phyloP scores from a whole-genome alignment of 2,113 vertebrate species.

The Callipepla squamata region DNA sequence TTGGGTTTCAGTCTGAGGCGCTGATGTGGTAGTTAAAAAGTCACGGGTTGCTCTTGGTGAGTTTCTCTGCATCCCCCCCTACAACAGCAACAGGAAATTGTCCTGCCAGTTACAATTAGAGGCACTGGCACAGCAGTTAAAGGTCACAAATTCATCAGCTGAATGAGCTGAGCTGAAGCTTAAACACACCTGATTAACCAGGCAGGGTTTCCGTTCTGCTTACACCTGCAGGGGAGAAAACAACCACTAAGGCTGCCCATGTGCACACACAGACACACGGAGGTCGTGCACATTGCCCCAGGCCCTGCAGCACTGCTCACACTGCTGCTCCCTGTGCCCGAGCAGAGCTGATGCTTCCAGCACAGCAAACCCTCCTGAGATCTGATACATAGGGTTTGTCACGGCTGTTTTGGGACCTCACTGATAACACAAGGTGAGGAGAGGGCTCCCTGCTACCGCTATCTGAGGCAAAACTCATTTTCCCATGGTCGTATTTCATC shows the following conservation, averaged over 20 bases:
- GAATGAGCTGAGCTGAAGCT: neutral
- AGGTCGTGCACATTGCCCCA: neutral
- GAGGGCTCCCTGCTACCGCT: neutral
- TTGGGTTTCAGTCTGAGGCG: neutral
- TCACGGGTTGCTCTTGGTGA: neutral
- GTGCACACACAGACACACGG: rapidly evolving
- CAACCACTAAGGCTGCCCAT: neutral
- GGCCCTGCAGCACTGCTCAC: too few species aligned
- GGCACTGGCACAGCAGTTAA: neutral
- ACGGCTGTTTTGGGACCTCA: neutral
- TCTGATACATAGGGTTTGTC: constrained; percentile 8
- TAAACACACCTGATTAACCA: neutral
- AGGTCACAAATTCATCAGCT: constrained; percentile 42
- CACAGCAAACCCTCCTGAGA: neutral
- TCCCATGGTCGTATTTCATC: constrained; percentile 10
- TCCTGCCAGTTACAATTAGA: constrained; percentile 46
- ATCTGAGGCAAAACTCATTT: neutral
- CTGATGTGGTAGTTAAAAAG: neutral
- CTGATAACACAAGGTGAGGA: constrained; percentile 19
- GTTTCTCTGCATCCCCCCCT: neutral
- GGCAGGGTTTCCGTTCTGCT: neutral
- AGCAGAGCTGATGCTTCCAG: too few species aligned
- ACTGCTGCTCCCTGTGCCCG: too few species aligned
- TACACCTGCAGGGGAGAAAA: neutral
- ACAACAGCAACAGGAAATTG: neutral